A percentile compares a stretch with the other conserved stretches of the same genome.
phyloP scores from a whole-genome alignment of 2,797 vertebrate species.

The Poeciliopsis turneri region DNA sequence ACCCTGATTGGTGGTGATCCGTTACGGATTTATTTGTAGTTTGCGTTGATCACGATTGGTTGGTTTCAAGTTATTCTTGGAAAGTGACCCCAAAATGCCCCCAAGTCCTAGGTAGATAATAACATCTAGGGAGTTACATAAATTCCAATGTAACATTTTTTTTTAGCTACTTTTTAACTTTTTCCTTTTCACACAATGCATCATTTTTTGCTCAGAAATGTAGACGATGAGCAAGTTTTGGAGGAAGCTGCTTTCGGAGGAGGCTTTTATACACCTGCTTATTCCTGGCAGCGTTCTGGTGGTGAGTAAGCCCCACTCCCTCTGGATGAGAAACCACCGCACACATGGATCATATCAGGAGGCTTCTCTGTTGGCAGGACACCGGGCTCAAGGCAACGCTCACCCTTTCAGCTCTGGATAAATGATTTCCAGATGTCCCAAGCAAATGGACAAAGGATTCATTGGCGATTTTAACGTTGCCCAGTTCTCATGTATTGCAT shows the following conservation, averaged over 20 bases:
- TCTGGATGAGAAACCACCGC: not conserved
- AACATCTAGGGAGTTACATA: not conserved
- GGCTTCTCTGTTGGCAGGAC: not conserved
- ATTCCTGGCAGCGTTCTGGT: not conserved
- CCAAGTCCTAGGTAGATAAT: not conserved
- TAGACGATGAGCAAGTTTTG: not conserved
- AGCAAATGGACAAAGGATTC: conserved; percentile 2
- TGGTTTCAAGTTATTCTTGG: not conserved
- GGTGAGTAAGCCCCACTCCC: not conserved
- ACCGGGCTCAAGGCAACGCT: not conserved
- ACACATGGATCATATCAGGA: conserved; percentile 4
- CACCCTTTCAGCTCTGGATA: conserved; percentile 6
- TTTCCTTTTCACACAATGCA: not conserved
- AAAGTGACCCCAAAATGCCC: not conserved
- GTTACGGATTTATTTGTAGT: not conserved
- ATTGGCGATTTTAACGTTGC: not conserved
- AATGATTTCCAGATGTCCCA: not conserved
- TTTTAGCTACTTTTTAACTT: not conserved
- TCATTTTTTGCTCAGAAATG: not conserved
- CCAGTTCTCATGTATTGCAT: not conserved
- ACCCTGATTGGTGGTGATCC: not conserved
- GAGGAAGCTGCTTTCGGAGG: not conserved
- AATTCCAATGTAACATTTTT: not conserved
- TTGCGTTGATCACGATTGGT: not conserved
- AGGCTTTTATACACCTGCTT: conserved; percentile 1